Base-by-base conservation (phyloP, 2,797 vertebrate genomes). In the Clarias pachynema region DNA sequence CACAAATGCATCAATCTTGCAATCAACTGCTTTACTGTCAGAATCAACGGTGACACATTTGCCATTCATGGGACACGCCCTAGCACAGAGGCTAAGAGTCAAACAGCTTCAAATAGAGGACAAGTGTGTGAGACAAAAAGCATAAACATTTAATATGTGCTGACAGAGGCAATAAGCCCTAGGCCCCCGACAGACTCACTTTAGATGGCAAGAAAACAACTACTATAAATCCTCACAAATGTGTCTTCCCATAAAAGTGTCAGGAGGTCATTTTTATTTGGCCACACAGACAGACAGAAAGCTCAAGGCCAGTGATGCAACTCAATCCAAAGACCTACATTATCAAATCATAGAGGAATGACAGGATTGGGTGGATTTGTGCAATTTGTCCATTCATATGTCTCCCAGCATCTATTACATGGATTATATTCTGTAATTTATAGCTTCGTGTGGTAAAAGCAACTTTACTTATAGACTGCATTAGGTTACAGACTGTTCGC, bases 121-220 rank as follows among this genome's bases (percentile, higher is more conserved):
- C 87, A 86, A 89, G 88, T 88, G 88, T 88, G 80, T 49, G 83
- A 87, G 90, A 90, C 87, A 90, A 91, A 90, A 82, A 86, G 81
- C 87, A 85, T 91, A 91, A 90, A 91, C 86, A 85, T 87, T 88
- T 87, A 89, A 89, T 86, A 85, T 60, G 86, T 85, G 89, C 84
- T 89, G 89, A 89, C 89, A 90, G 88, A 91, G 83, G 85, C 86
- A 88, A 73, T 89, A 86, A 89, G 85, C 84, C 86, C 69, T 73
- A 65, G 59, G 84, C 72, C 85, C 86, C 87, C 84, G 88, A 90
- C 84, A 90, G 81, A 72, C 86, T 91, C 89, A 88, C 79, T 79
- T 84, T 85, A 83, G 89, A 85, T 59, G 53, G 84, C 37, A 70
- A 70, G 74, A 82, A 89, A 89, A 88, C 86, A 89, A 89, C 83